A percentile compares a stretch with the other conserved stretches of the same genome.
These are phyloP conservation scores for Trachelus troglodyta DNA, from an alignment of 2,888 invertebrate genomes.

Conservation along the genomic window DNA sequence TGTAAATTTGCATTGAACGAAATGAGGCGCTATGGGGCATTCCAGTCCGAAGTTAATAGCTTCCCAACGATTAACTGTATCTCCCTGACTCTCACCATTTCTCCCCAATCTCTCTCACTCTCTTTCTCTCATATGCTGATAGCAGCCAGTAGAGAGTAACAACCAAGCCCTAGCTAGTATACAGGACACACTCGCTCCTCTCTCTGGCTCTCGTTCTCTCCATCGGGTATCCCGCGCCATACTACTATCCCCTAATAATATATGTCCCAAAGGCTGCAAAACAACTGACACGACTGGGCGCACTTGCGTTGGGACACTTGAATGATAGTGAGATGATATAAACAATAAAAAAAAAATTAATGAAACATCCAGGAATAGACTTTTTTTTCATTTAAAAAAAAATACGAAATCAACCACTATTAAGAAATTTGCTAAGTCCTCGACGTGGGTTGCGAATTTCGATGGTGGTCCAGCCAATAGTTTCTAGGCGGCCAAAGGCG, in stretches of 20 bases:
- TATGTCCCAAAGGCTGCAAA: conserved; percentile 55
- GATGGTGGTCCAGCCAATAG: conserved; percentile 51
- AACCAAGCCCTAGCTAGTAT: background rate
- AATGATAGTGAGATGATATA: too few species aligned
- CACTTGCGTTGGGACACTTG: background rate
- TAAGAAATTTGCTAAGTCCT: background rate
- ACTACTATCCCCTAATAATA: conserved; percentile 52
- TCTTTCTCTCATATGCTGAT: conserved; percentile 11
- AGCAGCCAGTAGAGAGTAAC: background rate
- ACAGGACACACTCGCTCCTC: conserved; percentile 22
- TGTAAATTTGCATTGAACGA: conserved; percentile 63
- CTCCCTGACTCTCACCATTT: conserved; percentile 32
- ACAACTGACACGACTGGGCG: conserved; percentile 46
- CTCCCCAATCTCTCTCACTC: conserved; percentile 6
- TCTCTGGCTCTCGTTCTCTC: conserved; percentile 29
- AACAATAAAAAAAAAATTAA: background rate
- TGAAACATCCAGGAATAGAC: background rate
- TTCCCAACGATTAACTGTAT: conserved; percentile 63
- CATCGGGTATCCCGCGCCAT: conserved; percentile 33
- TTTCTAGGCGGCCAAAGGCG: conserved; percentile 58
- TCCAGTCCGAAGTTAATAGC: conserved; percentile 64
- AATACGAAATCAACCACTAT: background rate
- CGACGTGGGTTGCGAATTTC: background rate
- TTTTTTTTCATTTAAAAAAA: conserved; percentile 1
- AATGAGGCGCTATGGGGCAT: conserved; percentile 61